Evolutionary conservation across 2,113 vertebrate species (phyloP), one percentile per base, ranked within the genome.

Genomic region (Lophotis ruficrista): DNA sequence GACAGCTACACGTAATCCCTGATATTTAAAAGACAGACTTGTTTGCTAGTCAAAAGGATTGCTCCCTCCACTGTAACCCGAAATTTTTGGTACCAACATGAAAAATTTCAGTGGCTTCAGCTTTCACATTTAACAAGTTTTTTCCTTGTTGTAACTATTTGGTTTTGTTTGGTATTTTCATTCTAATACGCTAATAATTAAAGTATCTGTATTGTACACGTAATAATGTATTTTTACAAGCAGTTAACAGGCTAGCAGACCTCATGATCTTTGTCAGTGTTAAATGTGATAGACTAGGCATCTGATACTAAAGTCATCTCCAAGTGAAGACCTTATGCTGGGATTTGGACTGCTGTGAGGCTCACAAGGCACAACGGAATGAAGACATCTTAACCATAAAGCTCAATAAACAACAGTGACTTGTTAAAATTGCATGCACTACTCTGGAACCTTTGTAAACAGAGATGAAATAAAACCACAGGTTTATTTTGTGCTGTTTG

Each of bases 391-490:
- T 79, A 87, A 85, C 89, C 38, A n/a, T 87, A 82, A 68, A 54
- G 90, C 48, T 94, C 79, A 35, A 1, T 66, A 79, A 71, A 72
- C n/a, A 70, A 31, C 54, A 16, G n/a, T 66, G 77, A 94, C 66
- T 89, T 90, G 78, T 62, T 96, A 85, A 50, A 90, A 30, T 10
- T 96, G 98, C 97, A 98, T 97, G 98, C 84, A 91, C 93, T 96
- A 87, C 88, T 88, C 76, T 72, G 90, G 87, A 54, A 90, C 71
- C 82, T 95, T 97, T 97, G 94, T 96, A 93, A 96, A 94, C 85
- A 65, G 43, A 75, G 33, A 73, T 77, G 20, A 96, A 98, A 97
- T 98, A 98, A 98, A 98, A 51, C 84, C 82, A 93, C 68, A n/a
- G 90, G 54, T 93, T 95, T 97, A 91, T 95, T 97, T 96, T 94